These are phyloP conservation scores for Oikopleura albicans DNA, from an alignment of 23 tunicate species.

Conservation along the genomic window DNA sequence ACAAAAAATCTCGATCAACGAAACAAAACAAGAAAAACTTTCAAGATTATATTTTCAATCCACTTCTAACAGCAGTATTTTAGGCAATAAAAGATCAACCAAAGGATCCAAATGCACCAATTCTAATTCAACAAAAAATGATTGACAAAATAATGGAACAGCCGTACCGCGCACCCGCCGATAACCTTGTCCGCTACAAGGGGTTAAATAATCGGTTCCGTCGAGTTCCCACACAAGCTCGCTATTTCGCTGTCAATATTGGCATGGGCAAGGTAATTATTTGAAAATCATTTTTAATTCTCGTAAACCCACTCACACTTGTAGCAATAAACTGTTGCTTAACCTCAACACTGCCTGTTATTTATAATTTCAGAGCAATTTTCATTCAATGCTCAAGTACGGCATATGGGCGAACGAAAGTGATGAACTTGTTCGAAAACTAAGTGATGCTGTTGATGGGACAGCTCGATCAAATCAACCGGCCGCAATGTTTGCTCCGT, in stretches of 20 bases:
- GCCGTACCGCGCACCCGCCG: background rate
- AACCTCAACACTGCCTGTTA: no score
- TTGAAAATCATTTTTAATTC: no score
- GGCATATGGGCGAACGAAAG: background rate
- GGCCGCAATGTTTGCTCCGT: background rate
- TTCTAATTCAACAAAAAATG: background rate
- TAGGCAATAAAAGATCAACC: background rate
- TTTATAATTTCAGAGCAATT: no score
- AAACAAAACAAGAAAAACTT: no score
- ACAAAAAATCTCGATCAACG: no score
- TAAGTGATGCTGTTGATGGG: background rate
- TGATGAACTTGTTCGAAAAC: background rate
- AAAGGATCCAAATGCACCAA: background rate
- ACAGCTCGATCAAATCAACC: background rate
- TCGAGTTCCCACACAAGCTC: background rate
- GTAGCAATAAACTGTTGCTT: no score
- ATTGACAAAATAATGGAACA: background rate
- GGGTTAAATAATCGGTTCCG: background rate
- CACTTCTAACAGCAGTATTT: no score
- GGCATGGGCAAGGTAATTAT: no score
- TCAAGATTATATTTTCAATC: no score
- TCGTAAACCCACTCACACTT: no score
- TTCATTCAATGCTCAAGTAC: slow-evolving; percentile 2
- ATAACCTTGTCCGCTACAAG: background rate
- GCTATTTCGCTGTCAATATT: background rate